phyloP scores from a whole-genome alignment of 2,113 vertebrate species.

The Eurystomus gularis region DNA sequence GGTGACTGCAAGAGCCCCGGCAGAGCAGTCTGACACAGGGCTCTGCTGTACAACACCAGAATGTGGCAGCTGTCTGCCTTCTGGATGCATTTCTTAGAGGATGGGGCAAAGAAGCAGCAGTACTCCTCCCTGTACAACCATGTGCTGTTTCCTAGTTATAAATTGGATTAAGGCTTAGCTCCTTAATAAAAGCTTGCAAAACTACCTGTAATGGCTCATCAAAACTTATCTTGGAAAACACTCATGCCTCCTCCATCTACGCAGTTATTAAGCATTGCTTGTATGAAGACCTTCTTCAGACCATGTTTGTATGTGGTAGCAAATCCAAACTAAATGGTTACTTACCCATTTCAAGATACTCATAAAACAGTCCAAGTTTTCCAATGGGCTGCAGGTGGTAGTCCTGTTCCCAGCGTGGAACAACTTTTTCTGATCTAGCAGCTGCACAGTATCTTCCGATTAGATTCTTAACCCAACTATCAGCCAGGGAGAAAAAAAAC shows the following conservation, averaged over 20 bases:
- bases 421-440: slow-evolving; percentile 70
- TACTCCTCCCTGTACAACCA: background rate
- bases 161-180: background rate
- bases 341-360: slow-evolving; percentile 97
- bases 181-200: background rate
- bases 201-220: background rate
- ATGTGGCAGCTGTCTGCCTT: background rate
- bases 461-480: slow-evolving; percentile 91
- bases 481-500: slow-evolving; percentile 15
- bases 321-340: background rate
- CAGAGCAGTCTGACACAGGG: background rate
- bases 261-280: background rate
- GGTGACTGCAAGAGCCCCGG: background rate
- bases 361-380: slow-evolving; percentile 89
- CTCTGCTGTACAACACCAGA: background rate
- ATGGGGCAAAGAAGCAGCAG: background rate
- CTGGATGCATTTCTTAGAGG: background rate
- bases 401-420: slow-evolving; percentile 92
- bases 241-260: background rate
- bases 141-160: background rate
- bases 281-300: background rate
- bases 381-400: slow-evolving; percentile 84
- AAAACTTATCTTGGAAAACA: background rate
- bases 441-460: slow-evolving; percentile 76
- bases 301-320: background rate